phyloP scores from a whole-genome alignment of 1,140 invertebrate genomes.

The Thrips palmi region DNA sequence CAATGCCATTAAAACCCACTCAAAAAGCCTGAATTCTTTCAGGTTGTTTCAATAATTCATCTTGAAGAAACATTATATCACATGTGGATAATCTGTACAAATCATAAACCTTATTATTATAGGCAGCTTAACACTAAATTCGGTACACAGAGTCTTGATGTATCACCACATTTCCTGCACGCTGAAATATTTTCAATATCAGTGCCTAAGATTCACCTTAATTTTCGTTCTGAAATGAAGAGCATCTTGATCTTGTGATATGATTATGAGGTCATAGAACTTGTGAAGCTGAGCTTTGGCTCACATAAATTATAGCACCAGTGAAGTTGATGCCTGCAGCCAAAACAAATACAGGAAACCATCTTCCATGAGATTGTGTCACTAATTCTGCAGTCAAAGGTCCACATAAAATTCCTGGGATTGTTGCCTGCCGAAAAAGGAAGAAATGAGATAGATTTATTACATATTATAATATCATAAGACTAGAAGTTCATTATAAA shows the following conservation, averaged over 20 bases:
- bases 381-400: conserved; percentile 60
- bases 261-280: conserved; percentile 33
- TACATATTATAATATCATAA: conserved; percentile 2
- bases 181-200: too few species aligned
- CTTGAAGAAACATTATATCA: too few species aligned
- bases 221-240: too few species aligned
- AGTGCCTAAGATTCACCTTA: too few species aligned
- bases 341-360: conserved; percentile 58
- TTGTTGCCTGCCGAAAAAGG: conserved; percentile 39
- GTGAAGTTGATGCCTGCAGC: conserved; percentile 56
- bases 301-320: conserved; percentile 57
- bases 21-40: too few species aligned
- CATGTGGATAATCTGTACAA: too few species aligned
- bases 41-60: too few species aligned
- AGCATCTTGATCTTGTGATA: not conserved
- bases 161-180: too few species aligned
- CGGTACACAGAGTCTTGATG: too few species aligned
- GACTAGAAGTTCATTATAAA: conserved; percentile 5
- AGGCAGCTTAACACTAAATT: too few species aligned
- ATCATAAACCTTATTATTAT: too few species aligned
- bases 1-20: too few species aligned
- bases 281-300: conserved; percentile 52
- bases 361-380: conserved; percentile 46
- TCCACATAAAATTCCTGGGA: conserved; percentile 61
- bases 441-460: conserved; percentile 4